Evolutionary conservation across 2,797 vertebrate genomes (phyloP), one percentile per base, ranked within the genome.

Genomic region (Mus caroli): DNA sequence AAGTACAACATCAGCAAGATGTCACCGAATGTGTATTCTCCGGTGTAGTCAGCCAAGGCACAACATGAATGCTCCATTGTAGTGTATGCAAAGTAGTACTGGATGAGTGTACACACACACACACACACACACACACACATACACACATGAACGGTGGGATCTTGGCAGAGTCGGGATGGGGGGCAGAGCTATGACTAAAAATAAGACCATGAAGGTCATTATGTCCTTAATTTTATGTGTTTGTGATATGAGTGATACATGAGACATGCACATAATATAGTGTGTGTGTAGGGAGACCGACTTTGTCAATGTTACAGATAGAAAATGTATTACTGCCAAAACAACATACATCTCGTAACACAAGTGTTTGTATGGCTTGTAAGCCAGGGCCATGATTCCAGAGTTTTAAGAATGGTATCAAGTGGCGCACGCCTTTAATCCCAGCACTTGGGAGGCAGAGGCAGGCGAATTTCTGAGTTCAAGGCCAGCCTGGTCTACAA

Each of bases 201-300:
- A 20, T 15, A 37, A 15, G 54, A 37, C 20, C 54, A 14, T 14
- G 12, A 26, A 37, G 20, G 54, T 56, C 37, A 80, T 14, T 37
- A 77, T 50, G 31, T 20, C 34, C 98, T 99, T 79, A 15, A 4
- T 40, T 60, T 40, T 43, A 28, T 43, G 43, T 83, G 82, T 84
- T 34, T 67, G 60, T 34, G 60, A 12, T 52, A 22, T 46, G 43
- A 50, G 10, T 67, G 43, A 13, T 9, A 3, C 31, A 9, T 3
- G 3, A 86, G 62, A n/a, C 62, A 24, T n/a, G 1, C 62, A 50
- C 3, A 6, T 14, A 50, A 13, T 14, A 46, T 13, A 64, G 6
- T 14, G 58, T 64, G 60, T 34, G 8, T 40, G 22, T 4, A 15
- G 19, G 40, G 58, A 46, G 40, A 15, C 0, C 4, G 62, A 34